Evolutionary conservation across 1,140 invertebrate genomes (phyloP), one percentile per base, ranked within the genome.

Genomic region (Portunus trituberculatus): DNA sequence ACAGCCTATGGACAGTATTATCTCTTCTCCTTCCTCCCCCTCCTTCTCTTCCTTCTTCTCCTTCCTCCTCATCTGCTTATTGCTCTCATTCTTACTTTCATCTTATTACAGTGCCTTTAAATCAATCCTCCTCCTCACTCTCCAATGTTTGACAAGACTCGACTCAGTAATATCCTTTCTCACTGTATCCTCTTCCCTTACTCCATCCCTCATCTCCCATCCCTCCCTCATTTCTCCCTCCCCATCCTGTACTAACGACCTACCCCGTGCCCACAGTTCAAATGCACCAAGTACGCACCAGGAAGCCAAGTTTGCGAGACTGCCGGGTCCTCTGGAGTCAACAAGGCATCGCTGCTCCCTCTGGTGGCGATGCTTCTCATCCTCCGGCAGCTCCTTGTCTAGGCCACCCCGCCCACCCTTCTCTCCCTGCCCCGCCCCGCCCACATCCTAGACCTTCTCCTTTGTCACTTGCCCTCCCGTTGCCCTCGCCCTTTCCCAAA

Each of bases 221-320:
- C n/a, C 31, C 46, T 32, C 45, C 87, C 39, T 48, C 87, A 6
- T 31, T 4, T 16, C 32, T 25, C n/a, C 67, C 67, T 76, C 67
- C 67, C 20, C 67, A 12, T 76, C 46, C 25, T 8, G 6, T 25
- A 45, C 87, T 89, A 89, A 89, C 87, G 29, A 59, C 87, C 29
- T 4, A 0, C 20, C 45, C 88, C 48, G 29, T 67, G 4, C 76
- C 67, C 29, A 59, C 92, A 93, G 92, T 93, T 93, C 83, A 93
- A 93, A 48, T 93, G 92, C 86, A 48, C 86, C 12, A 93, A 93
- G 45, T 93, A 93, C 83, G 92, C 92, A n/a, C 92, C 92, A 10
- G 92, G 92, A 28, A 93, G 92, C 31, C 92, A 31, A 25, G 92
- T 93, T 39, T 93, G 92, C 48, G 82, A 93, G 84, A 84, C 29